Evolutionary conservation across 2,888 invertebrate species (phyloP).

Genomic region (Platycheirus albimanus): DNA sequence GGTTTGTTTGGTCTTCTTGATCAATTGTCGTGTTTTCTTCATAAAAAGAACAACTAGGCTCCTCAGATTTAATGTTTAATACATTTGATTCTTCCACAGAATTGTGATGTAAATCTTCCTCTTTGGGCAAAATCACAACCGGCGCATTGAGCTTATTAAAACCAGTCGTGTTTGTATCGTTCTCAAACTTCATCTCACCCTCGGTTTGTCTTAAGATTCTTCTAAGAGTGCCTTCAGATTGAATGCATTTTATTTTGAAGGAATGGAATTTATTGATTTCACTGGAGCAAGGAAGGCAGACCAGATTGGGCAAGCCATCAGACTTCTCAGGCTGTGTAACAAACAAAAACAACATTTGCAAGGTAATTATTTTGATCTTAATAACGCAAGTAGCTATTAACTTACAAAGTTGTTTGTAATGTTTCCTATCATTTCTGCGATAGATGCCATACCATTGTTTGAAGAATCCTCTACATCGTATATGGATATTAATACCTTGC

Average conservation of each 20-base stretch:
- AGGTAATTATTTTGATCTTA: no score
- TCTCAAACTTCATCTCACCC: background rate
- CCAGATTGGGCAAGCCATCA: background rate
- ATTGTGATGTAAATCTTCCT: background rate
- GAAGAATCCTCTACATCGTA: background rate
- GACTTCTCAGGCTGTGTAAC: background rate
- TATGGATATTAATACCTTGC: background rate
- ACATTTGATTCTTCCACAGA: no score
- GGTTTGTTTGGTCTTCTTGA: background rate
- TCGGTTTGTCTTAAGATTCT: background rate
- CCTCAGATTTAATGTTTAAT: background rate
- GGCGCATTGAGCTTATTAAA: no score
- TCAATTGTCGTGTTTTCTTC: background rate
- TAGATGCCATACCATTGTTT: background rate
- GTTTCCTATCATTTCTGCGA: background rate
- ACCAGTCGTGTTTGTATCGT: background rate
- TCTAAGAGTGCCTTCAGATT: background rate
- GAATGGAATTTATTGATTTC: background rate
- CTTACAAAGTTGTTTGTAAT: slow-evolving; percentile 2
- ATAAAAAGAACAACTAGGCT: background rate
- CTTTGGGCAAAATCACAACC: background rate
- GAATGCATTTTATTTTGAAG: slow-evolving; percentile 8
- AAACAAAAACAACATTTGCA: background rate
- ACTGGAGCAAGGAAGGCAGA: background rate
- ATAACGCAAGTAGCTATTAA: background rate